Evolutionary conservation across 2,113 vertebrate genomes (phyloP).

Genomic region (Mandrillus leucophaeus): DNA sequence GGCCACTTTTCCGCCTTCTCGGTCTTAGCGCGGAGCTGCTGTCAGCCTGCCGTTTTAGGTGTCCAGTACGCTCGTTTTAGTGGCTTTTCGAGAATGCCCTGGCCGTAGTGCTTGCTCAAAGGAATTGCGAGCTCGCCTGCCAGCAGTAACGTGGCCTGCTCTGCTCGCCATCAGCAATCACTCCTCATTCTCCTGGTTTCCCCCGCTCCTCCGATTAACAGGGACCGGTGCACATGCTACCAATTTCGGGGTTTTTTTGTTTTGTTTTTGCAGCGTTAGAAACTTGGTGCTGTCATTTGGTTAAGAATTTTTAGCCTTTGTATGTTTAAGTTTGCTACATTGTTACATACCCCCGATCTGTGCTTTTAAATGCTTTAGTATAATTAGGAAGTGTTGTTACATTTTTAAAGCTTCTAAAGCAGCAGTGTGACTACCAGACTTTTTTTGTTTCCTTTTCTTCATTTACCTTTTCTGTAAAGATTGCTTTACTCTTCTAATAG

Average conservation of each 20-base stretch:
- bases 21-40: background rate
- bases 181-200: background rate
- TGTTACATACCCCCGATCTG: background rate
- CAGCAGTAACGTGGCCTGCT: slow-evolving; percentile 42
- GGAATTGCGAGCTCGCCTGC: slow-evolving; percentile 52
- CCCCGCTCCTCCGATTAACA: background rate
- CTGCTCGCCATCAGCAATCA: background rate
- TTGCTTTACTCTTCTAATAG: background rate
- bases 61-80: background rate
- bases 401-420: slow-evolving; percentile 43
- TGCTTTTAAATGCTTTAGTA: background rate
- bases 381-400: slow-evolving; percentile 37
- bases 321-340: background rate
- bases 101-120: slow-evolving; percentile 33
- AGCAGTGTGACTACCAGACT: background rate
- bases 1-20: slow-evolving; percentile 37
- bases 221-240: background rate
- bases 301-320: background rate
- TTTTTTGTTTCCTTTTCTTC: slow-evolving; percentile 9
- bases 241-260: background rate
- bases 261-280: background rate
- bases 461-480: background rate
- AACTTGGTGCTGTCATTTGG: background rate
- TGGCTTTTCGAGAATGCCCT: background rate
- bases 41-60: slow-evolving; percentile 12